These are phyloP conservation scores for Chiloscyllium plagiosum DNA, from an alignment of 2,113 vertebrate genomes.

Conservation along the genomic window DNA sequence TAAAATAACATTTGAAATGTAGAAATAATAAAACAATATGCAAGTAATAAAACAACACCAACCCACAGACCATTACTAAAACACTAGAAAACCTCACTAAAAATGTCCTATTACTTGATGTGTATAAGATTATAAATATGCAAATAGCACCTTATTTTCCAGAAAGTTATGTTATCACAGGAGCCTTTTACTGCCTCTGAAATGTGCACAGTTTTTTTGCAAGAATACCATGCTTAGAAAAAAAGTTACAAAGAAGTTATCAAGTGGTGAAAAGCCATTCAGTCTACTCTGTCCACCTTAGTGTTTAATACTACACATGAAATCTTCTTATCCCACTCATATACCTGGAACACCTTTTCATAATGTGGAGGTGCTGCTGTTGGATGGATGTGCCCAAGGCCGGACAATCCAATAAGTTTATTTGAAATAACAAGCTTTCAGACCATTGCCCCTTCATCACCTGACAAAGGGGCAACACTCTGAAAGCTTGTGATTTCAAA, in stretches of 20 bases:
- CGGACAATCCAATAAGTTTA: no score
- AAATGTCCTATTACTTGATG: neutral
- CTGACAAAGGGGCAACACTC: no score
- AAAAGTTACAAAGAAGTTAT: neutral
- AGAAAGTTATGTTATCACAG: neutral
- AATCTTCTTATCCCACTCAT: neutral
- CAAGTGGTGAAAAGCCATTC: neutral
- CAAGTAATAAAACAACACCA: no score
- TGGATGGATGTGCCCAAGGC: no score
- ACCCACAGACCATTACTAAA: neutral
- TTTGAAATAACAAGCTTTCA: no score
- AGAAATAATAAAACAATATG: neutral
- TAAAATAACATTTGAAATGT: neutral
- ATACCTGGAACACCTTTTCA: neutral
- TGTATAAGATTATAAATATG: neutral
- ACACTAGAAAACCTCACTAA: neutral
- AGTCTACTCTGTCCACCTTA: neutral
- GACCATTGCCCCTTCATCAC: no score
- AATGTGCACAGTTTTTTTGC: neutral
- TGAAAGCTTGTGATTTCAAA: no score
- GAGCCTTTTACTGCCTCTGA: neutral
- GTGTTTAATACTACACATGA: neutral
- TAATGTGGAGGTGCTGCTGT: neutral
- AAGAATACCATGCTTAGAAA: neutral
- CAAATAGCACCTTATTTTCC: neutral